These are phyloP conservation scores for Pachliopta kotzebuea DNA, from an alignment of 2,888 invertebrate species.

Conservation along the genomic window DNA sequence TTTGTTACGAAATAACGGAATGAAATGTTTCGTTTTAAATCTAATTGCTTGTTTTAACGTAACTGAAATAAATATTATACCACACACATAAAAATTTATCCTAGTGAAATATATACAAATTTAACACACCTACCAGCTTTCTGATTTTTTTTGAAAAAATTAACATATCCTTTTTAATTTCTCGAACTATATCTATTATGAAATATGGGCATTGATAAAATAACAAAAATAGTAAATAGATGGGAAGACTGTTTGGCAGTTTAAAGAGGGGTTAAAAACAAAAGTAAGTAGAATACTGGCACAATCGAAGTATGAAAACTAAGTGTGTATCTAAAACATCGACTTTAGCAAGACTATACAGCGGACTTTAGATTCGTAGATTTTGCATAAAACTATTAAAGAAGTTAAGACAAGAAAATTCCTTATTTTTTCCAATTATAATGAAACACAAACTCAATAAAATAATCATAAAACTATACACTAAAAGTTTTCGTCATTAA, in stretches of 20 bases:
- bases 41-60: conserved; percentile 6
- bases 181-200: background rate
- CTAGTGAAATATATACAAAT: conserved; percentile 22
- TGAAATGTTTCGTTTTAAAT: conserved; percentile 1
- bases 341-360: too few species aligned
- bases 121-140: background rate
- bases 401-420: too few species aligned
- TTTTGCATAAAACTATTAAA: too few species aligned
- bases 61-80: conserved; percentile 2
- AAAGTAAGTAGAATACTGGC: conserved; percentile 14
- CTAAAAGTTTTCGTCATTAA: too few species aligned
- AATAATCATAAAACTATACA: too few species aligned
- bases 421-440: too few species aligned
- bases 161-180: too few species aligned
- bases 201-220: background rate
- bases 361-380: too few species aligned
- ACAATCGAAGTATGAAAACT: conserved; percentile 26
- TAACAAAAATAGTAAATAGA: background rate
- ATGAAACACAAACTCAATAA: too few species aligned
- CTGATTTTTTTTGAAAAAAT: too few species aligned
- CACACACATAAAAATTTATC: conserved; percentile 5
- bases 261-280: conserved; percentile 20
- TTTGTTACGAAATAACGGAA: background rate
- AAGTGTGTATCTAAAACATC: background rate
- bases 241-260: conserved; percentile 38